Evolutionary conservation across 2,888 invertebrate genomes (phyloP), one percentile per base, ranked within the genome.

Genomic region (Eristalinus aeneus): DNA sequence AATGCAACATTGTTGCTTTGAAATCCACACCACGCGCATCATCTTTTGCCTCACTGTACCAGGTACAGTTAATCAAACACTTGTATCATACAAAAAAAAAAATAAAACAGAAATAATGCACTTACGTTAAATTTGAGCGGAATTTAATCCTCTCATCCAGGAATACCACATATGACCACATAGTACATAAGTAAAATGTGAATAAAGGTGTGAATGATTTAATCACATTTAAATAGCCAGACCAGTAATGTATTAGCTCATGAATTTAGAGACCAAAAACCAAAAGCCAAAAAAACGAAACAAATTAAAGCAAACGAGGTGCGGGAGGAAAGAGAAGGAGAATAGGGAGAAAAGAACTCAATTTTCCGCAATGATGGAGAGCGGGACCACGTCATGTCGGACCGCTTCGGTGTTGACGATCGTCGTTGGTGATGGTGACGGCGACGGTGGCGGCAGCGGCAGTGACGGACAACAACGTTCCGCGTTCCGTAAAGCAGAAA

Each of bases 301-400:
- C 53, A 82, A 81, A 61, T 61, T 6, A 67, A 56, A 56, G 31
- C n/a, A 46, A 46, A 16, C 46, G 16, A 16, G 46, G 6, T 12
- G 16, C 20, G 36, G 31, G 10, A 23, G 61, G 22, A 27, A 31
- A 31, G 23, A 4, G n/a, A 58, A 12, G 56, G 10, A 46, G 60
- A 54, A 67, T 11, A 53, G 63, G 72, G 63, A 69, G 77, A 86
- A 86, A 82, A 82, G 86, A 86, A 86, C 77, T 86, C 86, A 86
- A 86, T 86, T 86, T 86, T 86, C 86, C 86, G 86, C 82, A 77
- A 86, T 86, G 82, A 27, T 86, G 82, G 74, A 86, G 69, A 78
- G 74, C 65, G 31, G 39, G 65, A 65, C 72, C 67, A 20, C 22
- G 64, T 69, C 72, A 16, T 64, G 71, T 61, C 68, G 9, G 72